Base-by-base conservation (phyloP, 2,797 vertebrate species). In the Picus viridis region DNA sequence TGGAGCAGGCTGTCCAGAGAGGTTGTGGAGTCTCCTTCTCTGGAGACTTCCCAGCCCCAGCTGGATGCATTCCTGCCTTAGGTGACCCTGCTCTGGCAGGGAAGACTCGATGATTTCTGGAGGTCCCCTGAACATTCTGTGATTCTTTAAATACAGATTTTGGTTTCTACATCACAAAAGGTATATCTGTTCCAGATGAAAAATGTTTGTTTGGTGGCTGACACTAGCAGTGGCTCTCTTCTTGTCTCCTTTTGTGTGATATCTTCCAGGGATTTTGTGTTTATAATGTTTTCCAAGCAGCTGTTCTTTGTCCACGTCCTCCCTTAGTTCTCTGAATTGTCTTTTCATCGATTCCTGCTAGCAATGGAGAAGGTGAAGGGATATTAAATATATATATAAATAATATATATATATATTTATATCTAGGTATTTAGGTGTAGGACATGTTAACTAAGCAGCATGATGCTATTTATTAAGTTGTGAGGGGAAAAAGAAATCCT, bases 201-300 rank as follows among this genome's bases (percentile, higher is more conserved):
- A 84, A 34, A 68, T 41, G 16, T 91, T 78, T 86, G 56, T 89
- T 86, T 64, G 80, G n/a, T 68, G 61, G 69, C 47, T 92, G 67
- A 39, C 24, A 18, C 24, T 65, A 34, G 19, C 45, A 36, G 56
- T 39, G 71, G 72, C 18, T 70, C 27, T 75, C 82, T 18, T 67
- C 20, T 73, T 79, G 51, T 89, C 70, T 49, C 18, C 70, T 45
- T 84, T 75, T 83, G 15, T 92, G 22, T 59, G 17, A 5, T 57
- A 72, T 27, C 12, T 82, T 88, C 41, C 29, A 81, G 73, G 71
- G 68, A 5, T 61, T 83, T 30, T 77, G 39, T 83, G 64, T 82
- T 67, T 76, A 23, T 45, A 72, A 64, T 43, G 30, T 90, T 92
- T 84, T 85, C 51, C 82, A 51, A 90, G 39, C 70, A 63, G 15